Evolutionary conservation across 2,113 vertebrate species (phyloP), one percentile per base, ranked within the genome.

Genomic region (Spea multiplicata): DNA sequence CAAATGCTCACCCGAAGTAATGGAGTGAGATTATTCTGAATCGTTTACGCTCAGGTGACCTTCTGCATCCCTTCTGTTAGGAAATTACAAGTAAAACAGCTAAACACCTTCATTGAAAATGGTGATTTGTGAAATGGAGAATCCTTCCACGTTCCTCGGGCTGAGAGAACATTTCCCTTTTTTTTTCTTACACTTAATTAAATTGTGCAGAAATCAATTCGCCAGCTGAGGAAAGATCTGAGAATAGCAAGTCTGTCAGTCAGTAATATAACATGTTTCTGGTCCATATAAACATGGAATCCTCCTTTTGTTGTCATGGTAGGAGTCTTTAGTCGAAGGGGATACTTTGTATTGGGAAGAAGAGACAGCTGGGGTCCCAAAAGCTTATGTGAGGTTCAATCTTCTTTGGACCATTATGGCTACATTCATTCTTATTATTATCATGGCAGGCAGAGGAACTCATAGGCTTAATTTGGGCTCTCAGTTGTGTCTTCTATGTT

Each of bases 141-240:
- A 87, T 86, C 81, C 87, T 82, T 79, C 85, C 84, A 75, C 83
- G 74, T 87, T 85, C 87, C 81, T 83, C 87, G 88, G 85, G 91
- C 89, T 86, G 83, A 70, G 4, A 84, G 81, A 88, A 83, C 86
- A 88, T 91, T 92, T 91, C 30, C 30, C 30, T 30, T 87, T 85
- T 82, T 82, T 86, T 90, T 89, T 92, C 86, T 85, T 83, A 90
- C 84, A 91, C 88, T 91, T 91, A 91, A 92, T 93, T 92, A 93
- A 91, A 84, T 91, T 84, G 87, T 85, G 83, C 88, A 91, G 86
- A 82, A 91, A 89, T 76, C 78, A 85, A 90, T 87, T 87, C 89
- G 87, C 89, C 89, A 88, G 88, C 84, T 88, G 88, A 88, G 79
- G 90, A 88, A 85, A 89, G 87, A 90, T 90, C 86, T 90, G 89